Conservation (phyloP, 2,797 vertebrate genomes). For the Selene dorsalis region DNA sequence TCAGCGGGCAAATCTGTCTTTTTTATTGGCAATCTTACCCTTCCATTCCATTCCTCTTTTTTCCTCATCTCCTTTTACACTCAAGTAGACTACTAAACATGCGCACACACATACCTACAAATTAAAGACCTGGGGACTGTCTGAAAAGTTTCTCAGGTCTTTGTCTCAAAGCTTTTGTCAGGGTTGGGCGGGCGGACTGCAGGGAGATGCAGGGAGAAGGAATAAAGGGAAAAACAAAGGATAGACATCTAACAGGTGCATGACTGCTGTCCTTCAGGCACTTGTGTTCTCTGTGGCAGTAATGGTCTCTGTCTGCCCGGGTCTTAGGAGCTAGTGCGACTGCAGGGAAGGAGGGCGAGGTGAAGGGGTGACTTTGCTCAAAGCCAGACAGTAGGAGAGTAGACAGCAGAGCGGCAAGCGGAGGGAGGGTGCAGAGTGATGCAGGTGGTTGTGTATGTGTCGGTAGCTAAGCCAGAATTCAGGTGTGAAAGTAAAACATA, state of each 20-base stretch:
- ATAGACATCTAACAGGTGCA: slow-evolving; percentile 75
- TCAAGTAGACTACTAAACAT: slow-evolving; percentile 31
- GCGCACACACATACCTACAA: slow-evolving; percentile 41
- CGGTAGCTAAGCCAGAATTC: slow-evolving; percentile 55
- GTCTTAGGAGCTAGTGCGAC: slow-evolving; percentile 56
- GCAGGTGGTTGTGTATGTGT: slow-evolving; percentile 64
- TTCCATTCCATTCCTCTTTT: slow-evolving; percentile 46
- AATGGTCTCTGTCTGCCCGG: slow-evolving; percentile 65
- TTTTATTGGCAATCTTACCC: slow-evolving; percentile 71
- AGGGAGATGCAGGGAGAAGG: slow-evolving; percentile 40
- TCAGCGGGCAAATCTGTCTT: slow-evolving; percentile 73
- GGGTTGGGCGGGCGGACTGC: slow-evolving; percentile 51
- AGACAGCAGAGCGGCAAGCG: slow-evolving; percentile 37
- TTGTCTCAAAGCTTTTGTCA: slow-evolving; percentile 68
- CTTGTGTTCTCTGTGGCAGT: slow-evolving; percentile 70
- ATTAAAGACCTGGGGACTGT: slow-evolving; percentile 45
- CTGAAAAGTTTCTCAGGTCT: slow-evolving; percentile 69
- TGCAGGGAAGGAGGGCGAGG: slow-evolving; percentile 44
- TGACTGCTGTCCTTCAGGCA: slow-evolving; percentile 68
- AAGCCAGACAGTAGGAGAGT: slow-evolving; percentile 54
- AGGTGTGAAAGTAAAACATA: slow-evolving; percentile 64
- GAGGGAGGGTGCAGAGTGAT: slow-evolving; percentile 40
- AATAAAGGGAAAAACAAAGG: slow-evolving; percentile 58
- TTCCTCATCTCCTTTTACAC: slow-evolving; percentile 33
- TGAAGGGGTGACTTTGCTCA: slow-evolving; percentile 45